Percentiles rank a stretch among this genome's conserved stretches.
These are phyloP conservation scores for Agrochola litura DNA, from an alignment of 2,888 invertebrate species.

Conservation along the genomic window DNA sequence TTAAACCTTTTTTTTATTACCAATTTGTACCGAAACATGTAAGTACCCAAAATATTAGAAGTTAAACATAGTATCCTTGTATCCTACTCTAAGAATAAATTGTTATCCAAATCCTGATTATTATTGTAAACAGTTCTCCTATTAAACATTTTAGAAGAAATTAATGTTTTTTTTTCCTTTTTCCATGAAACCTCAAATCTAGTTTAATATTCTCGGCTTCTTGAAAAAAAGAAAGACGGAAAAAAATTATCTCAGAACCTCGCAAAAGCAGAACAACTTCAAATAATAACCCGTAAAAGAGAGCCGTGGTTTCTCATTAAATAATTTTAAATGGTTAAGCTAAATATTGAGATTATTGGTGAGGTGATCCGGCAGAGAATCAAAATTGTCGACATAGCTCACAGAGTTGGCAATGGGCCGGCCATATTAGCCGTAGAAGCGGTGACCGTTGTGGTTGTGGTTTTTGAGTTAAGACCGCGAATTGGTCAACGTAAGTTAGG, in stretches of 20 bases:
- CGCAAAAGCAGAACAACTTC: not conserved
- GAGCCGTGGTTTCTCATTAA: not conserved
- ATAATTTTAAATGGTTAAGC: not conserved
- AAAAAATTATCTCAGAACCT: too few relatives aligned
- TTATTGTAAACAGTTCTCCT: slow-evolving; percentile 44
- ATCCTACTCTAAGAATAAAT: slow-evolving; percentile 46
- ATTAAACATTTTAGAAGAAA: slow-evolving; percentile 60
- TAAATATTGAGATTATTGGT: not conserved
- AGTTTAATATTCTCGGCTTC: not conserved
- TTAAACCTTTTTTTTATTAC: slow-evolving; percentile 3
- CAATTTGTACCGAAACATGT: slow-evolving; percentile 2
- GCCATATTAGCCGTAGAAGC: too few relatives aligned
- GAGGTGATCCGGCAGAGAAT: too few relatives aligned
- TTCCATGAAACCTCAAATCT: not conserved
- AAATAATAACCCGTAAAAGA: not conserved
- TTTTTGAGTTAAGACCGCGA: too few relatives aligned
- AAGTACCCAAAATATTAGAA: slow-evolving; percentile 38
- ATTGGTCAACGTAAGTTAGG: too few relatives aligned
- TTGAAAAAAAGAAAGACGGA: not conserved
- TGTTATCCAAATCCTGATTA: slow-evolving; percentile 37
- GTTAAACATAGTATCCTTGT: slow-evolving; percentile 47
- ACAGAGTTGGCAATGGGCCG: too few relatives aligned
- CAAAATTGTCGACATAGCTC: too few relatives aligned
- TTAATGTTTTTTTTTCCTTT: not conserved
- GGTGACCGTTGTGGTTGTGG: too few relatives aligned